Evolutionary conservation across 2,888 invertebrate species (phyloP), one percentile per base, ranked within the genome.

Genomic region (Athrips mouffetella): DNA sequence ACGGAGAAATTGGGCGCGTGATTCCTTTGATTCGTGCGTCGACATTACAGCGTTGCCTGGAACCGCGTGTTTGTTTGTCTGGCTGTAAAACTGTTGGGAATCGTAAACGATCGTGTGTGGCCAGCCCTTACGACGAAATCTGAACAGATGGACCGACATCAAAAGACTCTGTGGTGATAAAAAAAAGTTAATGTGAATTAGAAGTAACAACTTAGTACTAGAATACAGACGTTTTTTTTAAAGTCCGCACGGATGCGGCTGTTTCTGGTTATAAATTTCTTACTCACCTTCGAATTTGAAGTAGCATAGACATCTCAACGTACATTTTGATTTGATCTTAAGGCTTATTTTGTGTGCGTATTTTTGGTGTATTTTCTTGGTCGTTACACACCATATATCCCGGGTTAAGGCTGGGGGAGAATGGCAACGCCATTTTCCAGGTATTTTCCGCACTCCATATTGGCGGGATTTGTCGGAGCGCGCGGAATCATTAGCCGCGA

Each of bases 21-120:
- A 37, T 40, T 73, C 72, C 83, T 87, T 88, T 87, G 87, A 88
- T 86, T 67, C 73, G 60, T 67, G 67, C 71, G 75, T 76, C 76
- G 37, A 20, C 63, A 70, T 73, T 72, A 73, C 76, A 65, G 71
- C 82, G 67, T 62, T 85, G 81, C 85, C 72, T 67, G 80, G 85
- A 88, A 87, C 76, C 75, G 76, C 70, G 44, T 88, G 86, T 87
- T 87, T 87, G 86, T 87, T 88, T 88, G 84, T 80, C 73, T 63
- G 73, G 70, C 70, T 78, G 83, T 87, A 82, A 86, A 87, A 85
- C 82, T 76, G 85, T 79, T 80, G 78, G 67, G 80, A 76, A 76
- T 76, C 80, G 86, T 87, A 88, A 86, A 87, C 82, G 77, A 57
- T 78, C 85, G 87, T 85, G 88, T 87, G 88, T 88, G 87, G 88